Conservation (phyloP, 2,113 vertebrate genomes). For the Actenoides lindsayi region DNA sequence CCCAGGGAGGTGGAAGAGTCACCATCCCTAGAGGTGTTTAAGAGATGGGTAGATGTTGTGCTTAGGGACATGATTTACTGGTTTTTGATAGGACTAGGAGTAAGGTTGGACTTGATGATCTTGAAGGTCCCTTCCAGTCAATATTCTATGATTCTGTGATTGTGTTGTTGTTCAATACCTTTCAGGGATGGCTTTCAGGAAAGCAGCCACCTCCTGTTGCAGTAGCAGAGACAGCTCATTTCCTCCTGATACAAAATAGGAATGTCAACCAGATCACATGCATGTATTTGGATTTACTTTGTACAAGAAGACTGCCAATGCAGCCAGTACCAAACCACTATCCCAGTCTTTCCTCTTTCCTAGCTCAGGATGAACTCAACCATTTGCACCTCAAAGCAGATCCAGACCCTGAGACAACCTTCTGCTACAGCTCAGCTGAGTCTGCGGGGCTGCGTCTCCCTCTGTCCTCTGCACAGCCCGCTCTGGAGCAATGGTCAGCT, state of each 20-base stretch:
- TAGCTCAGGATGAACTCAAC: neutral
- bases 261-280: too few relatives aligned
- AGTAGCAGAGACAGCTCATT: neutral
- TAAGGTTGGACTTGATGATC: too few relatives aligned
- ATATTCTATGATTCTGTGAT: too few relatives aligned
- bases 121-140: too few relatives aligned
- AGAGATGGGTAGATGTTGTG: too few relatives aligned
- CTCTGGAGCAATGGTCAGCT: neutral
- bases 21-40: too few relatives aligned
- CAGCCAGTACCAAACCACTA: neutral
- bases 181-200: neutral
- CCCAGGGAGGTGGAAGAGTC: too few relatives aligned
- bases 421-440: neutral
- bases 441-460: neutral
- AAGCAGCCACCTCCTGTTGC: neutral
- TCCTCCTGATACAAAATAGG: too few relatives aligned
- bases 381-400: neutral
- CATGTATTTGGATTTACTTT: neutral
- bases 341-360: neutral
- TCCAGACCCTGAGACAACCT: neutral
- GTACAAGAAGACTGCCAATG: rapidly evolving
- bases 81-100: too few relatives aligned
- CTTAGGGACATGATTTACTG: too few relatives aligned
- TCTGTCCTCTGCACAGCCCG: neutral
- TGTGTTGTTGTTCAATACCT: neutral